phyloP scores from a whole-genome alignment of 2,888 invertebrate genomes.

The Hoplodrina ambigua region DNA sequence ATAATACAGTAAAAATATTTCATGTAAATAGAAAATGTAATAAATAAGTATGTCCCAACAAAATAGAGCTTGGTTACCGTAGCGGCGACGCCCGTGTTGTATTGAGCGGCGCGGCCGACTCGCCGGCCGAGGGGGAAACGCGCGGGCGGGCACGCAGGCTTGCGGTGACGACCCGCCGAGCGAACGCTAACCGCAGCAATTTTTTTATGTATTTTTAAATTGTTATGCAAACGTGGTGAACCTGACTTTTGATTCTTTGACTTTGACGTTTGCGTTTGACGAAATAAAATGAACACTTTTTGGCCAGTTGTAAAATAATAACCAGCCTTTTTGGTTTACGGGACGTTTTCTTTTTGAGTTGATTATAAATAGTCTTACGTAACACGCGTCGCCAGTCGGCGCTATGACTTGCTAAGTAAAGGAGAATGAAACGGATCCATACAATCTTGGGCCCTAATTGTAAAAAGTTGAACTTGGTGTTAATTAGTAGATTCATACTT shows the following conservation, averaged over 20 bases:
- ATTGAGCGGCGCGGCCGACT: conserved; percentile 65
- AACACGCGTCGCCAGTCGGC: no score
- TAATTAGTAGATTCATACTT: no score
- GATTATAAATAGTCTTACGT: no score
- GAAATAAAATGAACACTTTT: not conserved
- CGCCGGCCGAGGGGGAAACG: conserved; percentile 61
- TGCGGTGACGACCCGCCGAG: conserved; percentile 33
- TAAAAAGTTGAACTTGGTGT: no score
- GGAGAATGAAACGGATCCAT: no score
- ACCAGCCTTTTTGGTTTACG: not conserved
- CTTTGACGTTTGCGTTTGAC: conserved; percentile 14
- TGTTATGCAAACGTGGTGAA: conserved; percentile 9
- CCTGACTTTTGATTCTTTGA: conserved; percentile 1
- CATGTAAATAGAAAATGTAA: not conserved
- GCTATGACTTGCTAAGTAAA: no score
- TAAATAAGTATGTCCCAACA: conserved; percentile 15
- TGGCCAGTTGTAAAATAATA: not conserved
- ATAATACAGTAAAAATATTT: no score
- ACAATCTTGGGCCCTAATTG: no score
- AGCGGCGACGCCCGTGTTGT: conserved; percentile 60
- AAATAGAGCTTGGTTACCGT: conserved; percentile 58
- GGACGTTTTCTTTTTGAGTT: not conserved
- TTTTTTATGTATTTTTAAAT: conserved; percentile 26
- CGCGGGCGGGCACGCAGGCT: conserved; percentile 43
- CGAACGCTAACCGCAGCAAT: conserved; percentile 49